phyloP scores from a whole-genome alignment of 2,113 vertebrate genomes.

The Aptenodytes forsteri region DNA sequence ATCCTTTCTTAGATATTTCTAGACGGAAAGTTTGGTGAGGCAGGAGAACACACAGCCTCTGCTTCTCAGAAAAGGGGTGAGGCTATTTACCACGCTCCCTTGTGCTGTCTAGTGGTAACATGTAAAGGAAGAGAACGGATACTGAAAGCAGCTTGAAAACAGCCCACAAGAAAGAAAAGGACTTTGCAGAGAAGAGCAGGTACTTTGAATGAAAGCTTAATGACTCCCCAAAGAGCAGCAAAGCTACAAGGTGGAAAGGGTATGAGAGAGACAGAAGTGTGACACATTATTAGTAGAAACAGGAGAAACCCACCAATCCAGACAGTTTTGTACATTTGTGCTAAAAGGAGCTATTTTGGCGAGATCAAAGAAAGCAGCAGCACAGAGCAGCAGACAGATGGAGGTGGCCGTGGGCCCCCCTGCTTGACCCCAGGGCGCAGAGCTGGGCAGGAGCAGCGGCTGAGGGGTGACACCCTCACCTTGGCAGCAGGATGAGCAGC shows the following conservation, averaged over 20 bases:
- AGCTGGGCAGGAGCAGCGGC: background rate
- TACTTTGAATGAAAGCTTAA: background rate
- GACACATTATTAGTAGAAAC: background rate
- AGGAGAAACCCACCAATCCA: background rate
- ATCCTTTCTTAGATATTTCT: background rate
- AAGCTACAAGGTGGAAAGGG: background rate
- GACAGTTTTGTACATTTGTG: background rate
- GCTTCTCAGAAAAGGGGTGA: background rate
- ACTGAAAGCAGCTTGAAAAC: background rate
- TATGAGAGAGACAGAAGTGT: background rate
- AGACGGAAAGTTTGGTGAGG: background rate
- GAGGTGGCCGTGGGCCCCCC: background rate
- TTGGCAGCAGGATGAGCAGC: background rate
- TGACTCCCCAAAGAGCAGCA: background rate
- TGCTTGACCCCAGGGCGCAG: background rate
- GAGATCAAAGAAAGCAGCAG: background rate
- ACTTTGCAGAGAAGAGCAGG: background rate
- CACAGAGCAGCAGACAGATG: background rate
- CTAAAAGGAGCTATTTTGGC: background rate
- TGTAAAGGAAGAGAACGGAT: background rate
- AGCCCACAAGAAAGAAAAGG: background rate
- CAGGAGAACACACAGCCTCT: background rate
- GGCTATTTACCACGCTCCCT: background rate
- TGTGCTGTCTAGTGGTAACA: background rate
- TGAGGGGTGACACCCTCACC: background rate